Percentiles rank a stretch among this genome's conserved stretches.
These are phyloP conservation scores for Acromyrmex heyeri DNA, from an alignment of 1,140 invertebrate genomes.

Conservation along the genomic window DNA sequence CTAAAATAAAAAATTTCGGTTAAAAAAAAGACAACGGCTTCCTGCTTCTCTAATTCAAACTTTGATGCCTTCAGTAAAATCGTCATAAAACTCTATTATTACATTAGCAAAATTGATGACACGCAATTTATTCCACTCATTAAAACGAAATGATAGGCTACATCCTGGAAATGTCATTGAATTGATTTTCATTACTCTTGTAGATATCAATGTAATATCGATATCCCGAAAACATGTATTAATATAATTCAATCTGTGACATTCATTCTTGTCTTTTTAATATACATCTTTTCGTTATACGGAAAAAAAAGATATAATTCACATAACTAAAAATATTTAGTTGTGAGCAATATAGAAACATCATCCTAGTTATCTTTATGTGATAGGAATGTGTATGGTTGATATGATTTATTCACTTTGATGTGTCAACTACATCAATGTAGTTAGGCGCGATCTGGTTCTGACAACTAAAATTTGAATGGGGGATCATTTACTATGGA, in stretches of 20 bases:
- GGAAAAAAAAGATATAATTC: too few relatives aligned
- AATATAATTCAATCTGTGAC: background rate
- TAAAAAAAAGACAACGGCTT: background rate
- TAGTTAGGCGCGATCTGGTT: too few relatives aligned
- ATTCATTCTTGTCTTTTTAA: background rate
- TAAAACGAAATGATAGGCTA: background rate
- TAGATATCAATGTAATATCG: background rate
- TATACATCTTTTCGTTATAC: background rate
- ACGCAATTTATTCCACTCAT: background rate
- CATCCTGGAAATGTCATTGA: background rate
- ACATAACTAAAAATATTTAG: too few relatives aligned
- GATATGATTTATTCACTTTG: too few relatives aligned
- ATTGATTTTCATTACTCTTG: background rate
- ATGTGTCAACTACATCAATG: too few relatives aligned
- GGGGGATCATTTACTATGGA: too few relatives aligned
- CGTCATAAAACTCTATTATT: too few relatives aligned
- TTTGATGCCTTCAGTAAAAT: background rate
- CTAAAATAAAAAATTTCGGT: constrained; percentile 15
- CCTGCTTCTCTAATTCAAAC: background rate
- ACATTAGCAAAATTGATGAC: background rate
- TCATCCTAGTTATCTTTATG: too few relatives aligned
- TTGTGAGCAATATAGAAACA: too few relatives aligned
- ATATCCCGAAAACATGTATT: background rate
- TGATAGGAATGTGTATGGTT: too few relatives aligned
- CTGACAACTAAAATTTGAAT: too few relatives aligned